A percentile compares a stretch with the other conserved stretches of the same genome.
phyloP scores from a whole-genome alignment of 2,113 vertebrate genomes.

The Acrocephalus kingi region DNA sequence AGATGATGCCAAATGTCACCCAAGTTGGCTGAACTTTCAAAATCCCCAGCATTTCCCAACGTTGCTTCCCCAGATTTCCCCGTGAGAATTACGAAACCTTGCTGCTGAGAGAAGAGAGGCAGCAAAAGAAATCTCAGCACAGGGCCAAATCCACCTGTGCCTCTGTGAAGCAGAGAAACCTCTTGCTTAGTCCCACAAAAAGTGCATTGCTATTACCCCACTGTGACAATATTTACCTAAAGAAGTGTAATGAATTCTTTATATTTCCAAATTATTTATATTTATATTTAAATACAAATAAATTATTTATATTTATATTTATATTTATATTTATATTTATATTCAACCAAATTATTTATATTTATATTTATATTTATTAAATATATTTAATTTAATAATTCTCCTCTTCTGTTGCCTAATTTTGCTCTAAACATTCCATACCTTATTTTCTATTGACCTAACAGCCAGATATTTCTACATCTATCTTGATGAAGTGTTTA shows the following conservation, averaged over 20 bases:
- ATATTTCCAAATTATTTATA: background rate
- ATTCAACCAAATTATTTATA: too few relatives aligned
- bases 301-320: too few relatives aligned
- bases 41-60: slow-evolving; percentile 19
- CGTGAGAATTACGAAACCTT: background rate
- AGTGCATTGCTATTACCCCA: background rate
- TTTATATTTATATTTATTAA: too few relatives aligned
- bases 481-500: background rate
- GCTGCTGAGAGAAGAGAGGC: background rate
- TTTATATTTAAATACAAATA: too few relatives aligned
- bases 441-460: background rate
- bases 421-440: background rate
- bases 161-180: background rate
- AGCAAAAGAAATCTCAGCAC: background rate
- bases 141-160: background rate
- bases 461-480: background rate
- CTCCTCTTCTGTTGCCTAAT: background rate
- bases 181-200: background rate
- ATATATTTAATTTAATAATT: background rate
- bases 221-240: background rate
- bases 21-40: slow-evolving; percentile 9
- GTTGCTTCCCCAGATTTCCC: background rate
- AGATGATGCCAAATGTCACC: background rate
- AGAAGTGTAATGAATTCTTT: background rate
- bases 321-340: too few relatives aligned